These are phyloP conservation scores for Nannobrachium achirus DNA, from an alignment of 2,113 vertebrate genomes.

Conservation along the genomic window DNA sequence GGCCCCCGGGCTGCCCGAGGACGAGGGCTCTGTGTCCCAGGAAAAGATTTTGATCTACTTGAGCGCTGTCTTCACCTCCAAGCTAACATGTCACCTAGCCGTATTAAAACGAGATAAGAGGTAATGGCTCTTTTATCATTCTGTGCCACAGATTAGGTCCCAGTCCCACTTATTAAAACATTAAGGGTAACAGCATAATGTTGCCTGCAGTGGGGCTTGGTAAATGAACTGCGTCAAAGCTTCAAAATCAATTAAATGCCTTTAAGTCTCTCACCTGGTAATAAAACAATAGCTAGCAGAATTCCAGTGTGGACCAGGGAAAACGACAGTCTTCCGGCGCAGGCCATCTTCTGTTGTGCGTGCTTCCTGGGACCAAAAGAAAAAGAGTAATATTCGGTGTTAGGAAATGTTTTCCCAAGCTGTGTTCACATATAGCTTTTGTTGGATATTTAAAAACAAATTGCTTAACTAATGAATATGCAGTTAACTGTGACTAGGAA, in stretches of 20 bases:
- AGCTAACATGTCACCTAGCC: slow-evolving; percentile 1
- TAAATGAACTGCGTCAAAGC: neutral
- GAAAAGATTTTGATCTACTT: slow-evolving; percentile 6
- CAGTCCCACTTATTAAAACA: neutral
- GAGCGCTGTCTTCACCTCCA: neutral
- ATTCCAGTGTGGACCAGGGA: slow-evolving; percentile 66
- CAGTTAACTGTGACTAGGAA: slow-evolving; percentile 28
- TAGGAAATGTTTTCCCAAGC: slow-evolving; percentile 2
- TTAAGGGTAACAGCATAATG: no score
- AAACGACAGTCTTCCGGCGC: slow-evolving; percentile 37
- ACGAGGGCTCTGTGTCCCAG: slow-evolving; percentile 5
- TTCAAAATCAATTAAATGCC: neutral
- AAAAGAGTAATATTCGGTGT: slow-evolving; percentile 22
- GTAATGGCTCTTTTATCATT: neutral
- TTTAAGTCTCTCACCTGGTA: slow-evolving; percentile 73
- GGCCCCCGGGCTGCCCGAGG: slow-evolving; percentile 9
- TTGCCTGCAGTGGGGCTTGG: neutral
- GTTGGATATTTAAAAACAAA: neutral
- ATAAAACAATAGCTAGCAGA: slow-evolving; percentile 68
- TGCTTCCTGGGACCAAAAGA: slow-evolving; percentile 50
- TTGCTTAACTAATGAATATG: slow-evolving; percentile 4
- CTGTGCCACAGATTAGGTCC: neutral
- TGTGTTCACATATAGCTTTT: slow-evolving; percentile 16
- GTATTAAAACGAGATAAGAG: slow-evolving; percentile 8
- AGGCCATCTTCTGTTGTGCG: slow-evolving; percentile 66